Percentiles rank a stretch among this genome's conserved stretches.
Conservation (phyloP, 2,888 invertebrate species). For the Eupithecia centaureata region DNA sequence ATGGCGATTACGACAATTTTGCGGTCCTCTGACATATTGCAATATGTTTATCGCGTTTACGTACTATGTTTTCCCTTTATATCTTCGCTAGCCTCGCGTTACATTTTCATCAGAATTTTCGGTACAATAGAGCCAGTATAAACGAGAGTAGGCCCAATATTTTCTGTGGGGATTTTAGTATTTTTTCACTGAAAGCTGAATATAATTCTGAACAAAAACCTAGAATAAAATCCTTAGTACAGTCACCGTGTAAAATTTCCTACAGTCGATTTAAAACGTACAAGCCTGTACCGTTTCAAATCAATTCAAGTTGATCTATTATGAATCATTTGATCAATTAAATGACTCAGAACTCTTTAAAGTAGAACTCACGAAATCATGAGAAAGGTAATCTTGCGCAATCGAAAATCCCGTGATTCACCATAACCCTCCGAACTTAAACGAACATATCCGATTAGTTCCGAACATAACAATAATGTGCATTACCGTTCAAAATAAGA, state of each 20-base stretch:
- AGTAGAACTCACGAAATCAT: conserved; percentile 23
- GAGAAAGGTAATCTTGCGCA: conserved; percentile 35
- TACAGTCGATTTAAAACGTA: not conserved
- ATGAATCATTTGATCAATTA: conserved; percentile 10
- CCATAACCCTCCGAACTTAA: conserved; percentile 23
- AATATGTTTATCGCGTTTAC: conserved; percentile 55
- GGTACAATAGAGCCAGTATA: conserved; percentile 26
- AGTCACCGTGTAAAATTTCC: not conserved
- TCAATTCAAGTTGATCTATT: not conserved
- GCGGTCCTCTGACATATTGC: conserved; percentile 58
- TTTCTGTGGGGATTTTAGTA: conserved; percentile 14
- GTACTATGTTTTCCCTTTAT: conserved; percentile 58
- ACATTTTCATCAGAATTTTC: conserved; percentile 60
- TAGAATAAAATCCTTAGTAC: not conserved
- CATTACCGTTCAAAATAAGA: conserved; percentile 53
- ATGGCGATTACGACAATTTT: conserved; percentile 58
- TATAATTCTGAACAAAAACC: not conserved
- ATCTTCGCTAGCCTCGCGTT: conserved; percentile 50
- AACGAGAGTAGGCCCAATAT: conserved; percentile 13
- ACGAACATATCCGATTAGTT: conserved; percentile 46
- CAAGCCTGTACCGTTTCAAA: not conserved
- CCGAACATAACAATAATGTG: conserved; percentile 49
- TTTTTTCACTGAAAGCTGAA: not conserved
- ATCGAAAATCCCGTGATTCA: conserved; percentile 38
- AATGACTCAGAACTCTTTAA: conserved; percentile 29